A percentile compares a stretch with the other conserved stretches of the same genome.
Conservation (phyloP, 2,888 invertebrate genomes). For the Ophion ventricosus region DNA sequence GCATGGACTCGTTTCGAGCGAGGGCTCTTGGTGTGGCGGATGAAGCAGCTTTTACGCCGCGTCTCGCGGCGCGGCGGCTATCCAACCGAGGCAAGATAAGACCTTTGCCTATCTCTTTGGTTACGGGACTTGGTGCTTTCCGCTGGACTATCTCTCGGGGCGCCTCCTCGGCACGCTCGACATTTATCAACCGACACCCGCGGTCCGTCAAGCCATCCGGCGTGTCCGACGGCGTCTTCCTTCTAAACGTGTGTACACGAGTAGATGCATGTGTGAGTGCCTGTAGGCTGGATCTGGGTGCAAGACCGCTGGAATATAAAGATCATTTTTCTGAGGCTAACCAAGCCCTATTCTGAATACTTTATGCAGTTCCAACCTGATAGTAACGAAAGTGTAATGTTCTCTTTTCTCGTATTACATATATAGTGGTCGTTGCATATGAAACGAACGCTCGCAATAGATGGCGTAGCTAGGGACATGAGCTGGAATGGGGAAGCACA, state of each 20-base stretch:
- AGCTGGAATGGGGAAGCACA: no score
- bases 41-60: constrained; percentile 36
- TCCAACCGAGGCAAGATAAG: constrained; percentile 62
- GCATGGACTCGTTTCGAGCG: constrained; percentile 66
- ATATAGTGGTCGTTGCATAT: no score
- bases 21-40: constrained; percentile 58
- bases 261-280: no score
- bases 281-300: no score
- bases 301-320: not conserved
- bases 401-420: not conserved
- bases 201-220: constrained; percentile 54
- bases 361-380: not conserved
- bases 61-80: constrained; percentile 38
- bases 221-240: constrained; percentile 12
- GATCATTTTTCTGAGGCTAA: constrained; percentile 22
- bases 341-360: not conserved
- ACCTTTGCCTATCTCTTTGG: constrained; percentile 60
- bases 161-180: constrained; percentile 62
- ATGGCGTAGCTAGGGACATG: no score
- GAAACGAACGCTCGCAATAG: no score
- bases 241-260: no score
- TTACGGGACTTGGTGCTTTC: not conserved
- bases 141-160: constrained; percentile 23
- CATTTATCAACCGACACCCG: constrained; percentile 62
- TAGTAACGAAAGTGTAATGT: constrained; percentile 3